These are phyloP conservation scores for Schrankia costaestrigalis DNA, from an alignment of 2,888 invertebrate species.

Conservation along the genomic window DNA sequence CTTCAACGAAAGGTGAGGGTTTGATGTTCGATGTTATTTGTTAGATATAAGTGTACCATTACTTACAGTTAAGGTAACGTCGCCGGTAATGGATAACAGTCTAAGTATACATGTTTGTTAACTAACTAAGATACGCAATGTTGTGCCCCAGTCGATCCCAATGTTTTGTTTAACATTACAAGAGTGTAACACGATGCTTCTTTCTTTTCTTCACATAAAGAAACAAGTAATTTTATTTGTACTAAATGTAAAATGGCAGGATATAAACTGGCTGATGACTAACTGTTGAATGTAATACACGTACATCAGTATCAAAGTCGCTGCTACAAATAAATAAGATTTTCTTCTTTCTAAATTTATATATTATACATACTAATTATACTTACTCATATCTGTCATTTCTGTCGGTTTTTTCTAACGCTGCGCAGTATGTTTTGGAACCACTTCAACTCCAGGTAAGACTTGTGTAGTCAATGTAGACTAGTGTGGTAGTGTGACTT, in stretches of 20 bases:
- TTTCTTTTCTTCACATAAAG: constrained; percentile 51
- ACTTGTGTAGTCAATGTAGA: constrained; percentile 60
- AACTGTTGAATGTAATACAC: constrained; percentile 65
- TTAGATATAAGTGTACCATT: constrained; percentile 33
- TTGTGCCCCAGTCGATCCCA: constrained; percentile 89
- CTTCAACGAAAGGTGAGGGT: constrained; percentile 97
- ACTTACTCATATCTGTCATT: constrained; percentile 79
- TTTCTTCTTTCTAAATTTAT: constrained; percentile 61
- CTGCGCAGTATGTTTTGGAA: constrained; percentile 99
- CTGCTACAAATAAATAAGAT: constrained; percentile 31
- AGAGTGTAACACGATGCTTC: constrained; percentile 66
- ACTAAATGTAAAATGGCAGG: constrained; percentile 24
- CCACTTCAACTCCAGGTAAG: constrained; percentile 99
- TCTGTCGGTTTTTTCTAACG: constrained; percentile 86
- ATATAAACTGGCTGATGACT: constrained; percentile 34
- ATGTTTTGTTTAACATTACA: constrained; percentile 72
- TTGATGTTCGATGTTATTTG: constrained; percentile 62
- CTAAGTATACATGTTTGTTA: constrained; percentile 45
- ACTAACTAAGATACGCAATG: constrained; percentile 84
- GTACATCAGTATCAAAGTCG: constrained; percentile 25
- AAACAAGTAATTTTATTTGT: constrained; percentile 40
- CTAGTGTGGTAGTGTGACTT: constrained; percentile 43
- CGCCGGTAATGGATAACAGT: too few relatives aligned
- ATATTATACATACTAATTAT: constrained; percentile 53
- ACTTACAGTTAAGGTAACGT: too few relatives aligned